Evolutionary conservation across 2,113 vertebrate species (phyloP).

Genomic region (Corydoras maculifer): DNA sequence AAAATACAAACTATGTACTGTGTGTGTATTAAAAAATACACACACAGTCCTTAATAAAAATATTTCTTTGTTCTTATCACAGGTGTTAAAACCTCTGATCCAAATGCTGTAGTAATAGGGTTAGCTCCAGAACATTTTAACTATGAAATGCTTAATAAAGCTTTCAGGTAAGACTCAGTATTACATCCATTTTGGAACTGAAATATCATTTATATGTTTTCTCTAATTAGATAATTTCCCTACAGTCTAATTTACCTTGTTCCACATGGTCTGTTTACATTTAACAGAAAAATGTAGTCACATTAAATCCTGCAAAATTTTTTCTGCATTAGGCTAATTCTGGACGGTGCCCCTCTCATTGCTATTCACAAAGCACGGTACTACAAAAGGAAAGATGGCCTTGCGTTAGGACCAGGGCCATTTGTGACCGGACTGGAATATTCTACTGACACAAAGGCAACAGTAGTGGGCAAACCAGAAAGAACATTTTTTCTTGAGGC

Average conservation of each 20-base stretch:
- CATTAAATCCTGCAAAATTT: slow-evolving; percentile 2
- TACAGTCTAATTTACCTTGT: no score
- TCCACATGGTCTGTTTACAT: background rate
- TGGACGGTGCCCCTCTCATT: slow-evolving; percentile 87
- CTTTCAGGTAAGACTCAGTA: slow-evolving; percentile 72
- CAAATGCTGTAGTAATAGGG: slow-evolving; percentile 88
- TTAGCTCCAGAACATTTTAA: slow-evolving; percentile 88
- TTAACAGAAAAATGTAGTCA: background rate
- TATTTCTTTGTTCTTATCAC: slow-evolving; percentile 21
- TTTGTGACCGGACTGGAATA: slow-evolving; percentile 87
- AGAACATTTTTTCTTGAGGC: slow-evolving; percentile 86
- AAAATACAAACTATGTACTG: no score
- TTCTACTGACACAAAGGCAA: slow-evolving; percentile 74
- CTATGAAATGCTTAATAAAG: slow-evolving; percentile 84
- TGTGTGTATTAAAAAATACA: background rate
- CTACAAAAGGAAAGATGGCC: slow-evolving; percentile 83
- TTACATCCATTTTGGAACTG: background rate
- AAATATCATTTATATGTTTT: background rate
- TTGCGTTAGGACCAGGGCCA: slow-evolving; percentile 88
- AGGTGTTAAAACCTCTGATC: slow-evolving; percentile 80
- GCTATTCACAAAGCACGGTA: slow-evolving; percentile 95
- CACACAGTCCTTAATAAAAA: background rate
- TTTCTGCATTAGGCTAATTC: slow-evolving; percentile 66
- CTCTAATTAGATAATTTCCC: background rate
- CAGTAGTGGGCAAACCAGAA: slow-evolving; percentile 89